Base-by-base conservation (phyloP, 2,113 vertebrate species). In the Triplophysa siluroides region DNA sequence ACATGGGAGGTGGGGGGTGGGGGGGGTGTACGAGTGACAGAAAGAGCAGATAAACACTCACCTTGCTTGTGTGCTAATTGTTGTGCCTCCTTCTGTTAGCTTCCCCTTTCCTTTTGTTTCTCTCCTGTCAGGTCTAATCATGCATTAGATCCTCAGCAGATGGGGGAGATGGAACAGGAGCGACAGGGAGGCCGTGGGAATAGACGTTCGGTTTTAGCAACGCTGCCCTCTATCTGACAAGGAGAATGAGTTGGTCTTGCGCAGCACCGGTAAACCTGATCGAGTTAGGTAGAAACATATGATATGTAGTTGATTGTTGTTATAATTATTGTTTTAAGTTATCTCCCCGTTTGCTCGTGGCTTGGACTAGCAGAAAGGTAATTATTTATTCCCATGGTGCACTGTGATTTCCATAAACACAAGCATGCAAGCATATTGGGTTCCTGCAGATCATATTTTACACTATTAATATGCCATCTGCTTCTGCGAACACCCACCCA, bases 391-490 rank as follows among this genome's bases (percentile, higher is more conserved):
- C 88, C 88, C 85, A 24, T 69, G 72, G 87, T 87, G 88, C 88
- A 86, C 86, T 87, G 87, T 90, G 88, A 86, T 85, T 86, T 89
- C 88, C 89, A 90, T 93, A 92, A 93, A 93, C 91, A 92, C 85
- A 84, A 87, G 87, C 81, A 80, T 85, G 88, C 84, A 83, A 87
- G 87, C 91, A 92, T 93, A 92, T 92, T 93, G 91, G 88, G 86
- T 90, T 88, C 90, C 89, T 88, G 87, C 85, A 85, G 88, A 91
- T 92, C 89, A 91, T 92, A 93, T 92, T 92, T 93, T 88, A 91
- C 87, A 85, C 88, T 90, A 90, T 92, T 93, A 92, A 91, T 90
- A 88, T 89, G 86, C 92, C 92, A 93, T 93, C 92, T 93, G 92
- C 89, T 92, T 88, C 85, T 91, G 90, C 88, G 85, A 89, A 91